Percentiles rank a stretch among this genome's conserved stretches.
Evolutionary conservation across 2,113 vertebrate species (phyloP).

Genomic region (Rattus rattus): DNA sequence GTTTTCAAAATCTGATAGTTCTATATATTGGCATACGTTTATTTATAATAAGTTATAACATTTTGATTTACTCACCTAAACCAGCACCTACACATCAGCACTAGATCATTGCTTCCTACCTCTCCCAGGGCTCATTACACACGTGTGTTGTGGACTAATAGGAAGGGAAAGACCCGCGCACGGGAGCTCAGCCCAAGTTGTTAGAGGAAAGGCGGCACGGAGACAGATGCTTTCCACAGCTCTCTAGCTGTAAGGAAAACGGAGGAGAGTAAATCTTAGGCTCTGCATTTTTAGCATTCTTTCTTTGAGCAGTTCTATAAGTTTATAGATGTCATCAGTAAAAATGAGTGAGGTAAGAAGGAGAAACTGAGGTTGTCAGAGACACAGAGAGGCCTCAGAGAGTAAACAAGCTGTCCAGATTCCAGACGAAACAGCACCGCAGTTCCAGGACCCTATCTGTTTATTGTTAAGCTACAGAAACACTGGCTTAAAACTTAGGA

Average conservation of each 20-base stretch:
- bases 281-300: neutral
- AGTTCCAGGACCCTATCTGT: neutral
- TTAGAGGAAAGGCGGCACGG: neutral
- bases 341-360: slow-evolving; percentile 13
- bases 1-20: neutral
- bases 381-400: neutral
- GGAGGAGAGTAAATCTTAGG: neutral
- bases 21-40: neutral
- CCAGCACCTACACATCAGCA: neutral
- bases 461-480: slow-evolving; percentile 44
- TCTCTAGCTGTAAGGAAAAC: neutral
- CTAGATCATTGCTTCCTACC: neutral
- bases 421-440: neutral
- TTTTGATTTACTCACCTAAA: slow-evolving; percentile 3
- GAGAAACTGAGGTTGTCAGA: neutral
- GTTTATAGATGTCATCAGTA: neutral
- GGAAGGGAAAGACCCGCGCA: neutral
- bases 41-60: neutral
- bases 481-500: slow-evolving; percentile 7
- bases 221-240: neutral
- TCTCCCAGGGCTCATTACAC: neutral
- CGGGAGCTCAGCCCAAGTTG: neutral
- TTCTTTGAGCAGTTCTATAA: slow-evolving; percentile 25
- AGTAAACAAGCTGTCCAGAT: neutral
- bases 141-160: neutral